A percentile compares a stretch with the other conserved stretches of the same genome.
Evolutionary conservation across 2,888 invertebrate species (phyloP).

Genomic region (Eledona agricola): DNA sequence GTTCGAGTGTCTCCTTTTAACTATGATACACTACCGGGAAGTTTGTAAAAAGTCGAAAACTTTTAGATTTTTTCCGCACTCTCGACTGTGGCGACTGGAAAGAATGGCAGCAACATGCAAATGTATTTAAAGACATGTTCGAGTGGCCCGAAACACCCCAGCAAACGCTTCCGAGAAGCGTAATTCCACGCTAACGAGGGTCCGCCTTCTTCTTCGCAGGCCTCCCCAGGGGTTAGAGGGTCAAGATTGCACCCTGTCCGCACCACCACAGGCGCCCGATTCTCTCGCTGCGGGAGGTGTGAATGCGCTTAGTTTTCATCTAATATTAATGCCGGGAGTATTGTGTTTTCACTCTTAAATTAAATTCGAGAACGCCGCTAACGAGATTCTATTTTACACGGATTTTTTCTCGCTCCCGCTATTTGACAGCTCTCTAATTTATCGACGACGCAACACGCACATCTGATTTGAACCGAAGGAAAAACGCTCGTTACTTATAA

Average conservation of each 20-base stretch:
- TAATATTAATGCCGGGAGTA: slow-evolving; percentile 28
- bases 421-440: slow-evolving; percentile 24
- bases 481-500: slow-evolving; percentile 13
- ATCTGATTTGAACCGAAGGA: too few species aligned
- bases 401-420: slow-evolving; percentile 22
- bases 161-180: slow-evolving; percentile 35
- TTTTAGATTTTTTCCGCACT: too few species aligned
- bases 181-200: slow-evolving; percentile 39
- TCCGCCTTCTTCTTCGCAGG: slow-evolving; percentile 37
- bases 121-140: too few species aligned
- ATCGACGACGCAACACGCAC: slow-evolving; percentile 15
- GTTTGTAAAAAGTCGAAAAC: too few species aligned
- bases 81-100: too few species aligned
- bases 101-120: too few species aligned
- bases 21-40: too few species aligned
- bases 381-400: slow-evolving; percentile 23
- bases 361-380: slow-evolving; percentile 35
- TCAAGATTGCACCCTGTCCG: slow-evolving; percentile 43
- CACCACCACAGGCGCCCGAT: slow-evolving; percentile 41
- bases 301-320: slow-evolving; percentile 38
- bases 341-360: slow-evolving; percentile 37
- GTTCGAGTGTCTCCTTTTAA: too few species aligned
- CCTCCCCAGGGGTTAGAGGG: slow-evolving; percentile 39
- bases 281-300: slow-evolving; percentile 41
- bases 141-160: too few species aligned